Conservation (phyloP, 2,113 vertebrate genomes). For the Scophthalmus maximus region DNA sequence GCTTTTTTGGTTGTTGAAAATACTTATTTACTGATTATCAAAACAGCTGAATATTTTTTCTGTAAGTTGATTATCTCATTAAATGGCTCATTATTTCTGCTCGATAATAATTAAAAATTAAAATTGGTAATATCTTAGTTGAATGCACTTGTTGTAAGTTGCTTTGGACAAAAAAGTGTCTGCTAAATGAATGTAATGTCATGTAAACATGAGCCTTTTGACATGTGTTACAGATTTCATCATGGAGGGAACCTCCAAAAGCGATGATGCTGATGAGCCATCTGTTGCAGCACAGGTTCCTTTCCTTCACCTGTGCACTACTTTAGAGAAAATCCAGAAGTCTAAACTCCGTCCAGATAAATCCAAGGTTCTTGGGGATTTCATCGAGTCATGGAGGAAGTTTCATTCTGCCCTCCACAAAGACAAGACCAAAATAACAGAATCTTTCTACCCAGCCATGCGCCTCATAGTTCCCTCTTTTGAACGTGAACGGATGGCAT, state of each 20-base stretch:
- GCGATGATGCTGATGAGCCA: conserved; percentile 43
- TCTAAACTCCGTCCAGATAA: conserved; percentile 90
- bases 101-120: too few species aligned
- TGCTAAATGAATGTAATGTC: too few species aligned
- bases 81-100: too few species aligned
- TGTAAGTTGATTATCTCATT: too few species aligned
- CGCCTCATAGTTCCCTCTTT: conserved; percentile 92
- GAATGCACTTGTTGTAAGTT: too few species aligned
- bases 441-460: conserved; percentile 97
- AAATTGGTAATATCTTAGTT: too few species aligned
- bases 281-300: conserved; percentile 91
- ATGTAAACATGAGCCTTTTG: too few species aligned
- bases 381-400: conserved; percentile 92
- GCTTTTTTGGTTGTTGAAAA: too few species aligned
- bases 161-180: too few species aligned
- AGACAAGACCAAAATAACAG: conserved; percentile 83
- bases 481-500: conserved; percentile 95
- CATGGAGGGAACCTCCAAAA: conserved; percentile 75
- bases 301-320: conserved; percentile 90
- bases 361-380: conserved; percentile 86
- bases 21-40: too few species aligned
- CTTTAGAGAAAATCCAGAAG: conserved; percentile 92
- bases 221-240: conserved; percentile 38
- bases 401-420: conserved; percentile 93
- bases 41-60: too few species aligned